phyloP scores from a whole-genome alignment of 2,888 invertebrate species.

The Epistrophe eligans region DNA sequence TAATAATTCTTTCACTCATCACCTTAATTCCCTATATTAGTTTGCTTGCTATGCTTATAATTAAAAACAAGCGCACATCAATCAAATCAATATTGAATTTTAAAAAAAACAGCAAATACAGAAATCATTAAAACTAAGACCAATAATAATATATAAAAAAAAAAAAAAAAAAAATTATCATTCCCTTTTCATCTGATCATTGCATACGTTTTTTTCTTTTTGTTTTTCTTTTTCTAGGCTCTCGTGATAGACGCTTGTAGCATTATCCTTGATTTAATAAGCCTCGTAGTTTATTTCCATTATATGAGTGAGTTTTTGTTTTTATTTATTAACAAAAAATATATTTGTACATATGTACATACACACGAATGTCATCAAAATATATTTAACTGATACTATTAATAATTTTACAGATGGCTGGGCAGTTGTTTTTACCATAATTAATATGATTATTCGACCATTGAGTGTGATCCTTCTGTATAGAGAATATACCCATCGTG shows the following conservation, averaged over 20 bases:
- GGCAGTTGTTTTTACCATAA: constrained; percentile 82
- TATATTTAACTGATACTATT: not conserved
- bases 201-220: constrained; percentile 75
- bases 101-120: not conserved
- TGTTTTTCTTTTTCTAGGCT: constrained; percentile 80
- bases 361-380: no score
- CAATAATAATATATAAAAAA: not conserved
- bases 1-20: not conserved
- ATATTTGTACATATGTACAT: not conserved
- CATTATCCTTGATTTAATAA: constrained; percentile 83
- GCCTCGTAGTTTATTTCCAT: constrained; percentile 81
- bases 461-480: constrained; percentile 82
- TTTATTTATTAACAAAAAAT: not conserved
- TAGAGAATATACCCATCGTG: constrained; percentile 82
- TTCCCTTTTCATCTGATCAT: constrained; percentile 60
- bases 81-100: not conserved
- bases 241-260: constrained; percentile 83
- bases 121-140: not conserved
- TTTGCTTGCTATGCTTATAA: not conserved
- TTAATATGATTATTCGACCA: constrained; percentile 82
- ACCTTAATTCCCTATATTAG: not conserved
- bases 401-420: constrained; percentile 80
- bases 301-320: constrained; percentile 81
- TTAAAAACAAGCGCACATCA: not conserved
- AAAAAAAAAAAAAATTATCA: constrained; percentile 19